phyloP scores from a whole-genome alignment of 2,113 vertebrate genomes.

The Corynorhinus townsendii region DNA sequence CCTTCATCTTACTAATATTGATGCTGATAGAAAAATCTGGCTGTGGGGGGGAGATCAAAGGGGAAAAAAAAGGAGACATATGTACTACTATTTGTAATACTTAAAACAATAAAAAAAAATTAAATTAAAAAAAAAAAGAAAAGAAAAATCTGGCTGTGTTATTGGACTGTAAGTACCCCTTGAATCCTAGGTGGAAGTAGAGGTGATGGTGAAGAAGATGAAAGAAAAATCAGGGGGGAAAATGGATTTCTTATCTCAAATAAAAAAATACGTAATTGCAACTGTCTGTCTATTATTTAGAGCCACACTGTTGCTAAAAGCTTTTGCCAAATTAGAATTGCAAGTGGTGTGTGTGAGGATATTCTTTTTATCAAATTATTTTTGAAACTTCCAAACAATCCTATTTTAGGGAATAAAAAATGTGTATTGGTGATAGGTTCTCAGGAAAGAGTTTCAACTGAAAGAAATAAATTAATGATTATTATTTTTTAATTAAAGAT shows the following conservation, averaged over 20 bases:
- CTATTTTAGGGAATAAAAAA: not conserved
- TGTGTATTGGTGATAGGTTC: constrained; percentile 35
- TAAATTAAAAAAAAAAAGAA: too few species aligned
- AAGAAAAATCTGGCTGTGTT: not conserved
- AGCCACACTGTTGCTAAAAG: not conserved
- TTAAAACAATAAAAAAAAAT: too few species aligned
- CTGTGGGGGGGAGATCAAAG: too few species aligned
- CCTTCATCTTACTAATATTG: not conserved
- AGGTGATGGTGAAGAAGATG: not conserved
- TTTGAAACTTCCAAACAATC: constrained; percentile 11
- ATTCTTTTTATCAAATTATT: constrained; percentile 7
- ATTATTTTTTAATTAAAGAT: constrained; percentile 62
- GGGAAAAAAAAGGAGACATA: too few species aligned
- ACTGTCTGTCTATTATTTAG: constrained; percentile 8
- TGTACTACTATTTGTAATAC: too few species aligned
- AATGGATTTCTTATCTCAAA: not conserved
- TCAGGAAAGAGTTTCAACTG: constrained; percentile 44
- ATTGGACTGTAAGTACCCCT: not conserved
- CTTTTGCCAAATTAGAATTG: not conserved
- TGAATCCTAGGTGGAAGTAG: not conserved
- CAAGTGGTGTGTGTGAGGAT: not conserved
- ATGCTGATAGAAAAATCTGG: not conserved
- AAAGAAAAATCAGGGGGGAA: not conserved
- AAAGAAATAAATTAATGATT: constrained; percentile 50
- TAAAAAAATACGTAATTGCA: not conserved